Evolutionary conservation across 2,113 vertebrate genomes (phyloP).

Genomic region (Gymnorhina tibicen): DNA sequence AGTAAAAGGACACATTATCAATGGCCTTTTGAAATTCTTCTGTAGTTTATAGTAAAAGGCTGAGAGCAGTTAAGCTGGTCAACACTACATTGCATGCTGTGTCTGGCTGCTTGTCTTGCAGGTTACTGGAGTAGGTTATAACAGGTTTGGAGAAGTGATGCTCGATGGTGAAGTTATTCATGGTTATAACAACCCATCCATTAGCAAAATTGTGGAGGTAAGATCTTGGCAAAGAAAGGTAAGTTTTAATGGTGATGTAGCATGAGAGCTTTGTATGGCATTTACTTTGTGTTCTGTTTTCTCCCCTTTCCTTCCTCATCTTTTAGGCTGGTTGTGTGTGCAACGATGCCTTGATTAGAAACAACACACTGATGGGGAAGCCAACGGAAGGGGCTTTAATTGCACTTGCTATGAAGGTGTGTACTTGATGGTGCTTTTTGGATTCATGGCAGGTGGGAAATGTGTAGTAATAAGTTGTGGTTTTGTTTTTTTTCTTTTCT

Average conservation of each 20-base stretch:
- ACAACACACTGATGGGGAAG: conserved; percentile 87
- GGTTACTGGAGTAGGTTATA: conserved; percentile 97
- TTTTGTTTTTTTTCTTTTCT: not conserved
- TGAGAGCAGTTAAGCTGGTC: not conserved
- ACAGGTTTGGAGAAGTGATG: conserved; percentile 87
- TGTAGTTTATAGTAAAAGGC: not conserved
- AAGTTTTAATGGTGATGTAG: not conserved
- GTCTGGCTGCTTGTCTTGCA: conserved; percentile 53
- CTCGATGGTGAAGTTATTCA: conserved; percentile 89
- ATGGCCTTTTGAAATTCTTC: not conserved
- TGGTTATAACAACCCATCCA: conserved; percentile 86
- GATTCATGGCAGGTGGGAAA: not conserved
- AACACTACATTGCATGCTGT: not conserved
- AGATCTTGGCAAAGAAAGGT: not conserved
- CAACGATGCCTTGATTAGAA: conserved; percentile 94
- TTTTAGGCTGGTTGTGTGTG: conserved; percentile 91
- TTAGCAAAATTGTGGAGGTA: conserved; percentile 93
- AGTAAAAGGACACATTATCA: not conserved
- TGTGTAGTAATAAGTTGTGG: not conserved
- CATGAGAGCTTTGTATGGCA: not conserved
- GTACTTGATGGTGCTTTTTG: not conserved
- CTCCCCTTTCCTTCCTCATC: not conserved
- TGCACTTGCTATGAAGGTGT: conserved; percentile 95
- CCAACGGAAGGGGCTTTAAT: conserved; percentile 96
- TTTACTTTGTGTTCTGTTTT: not conserved